Evolutionary conservation across 64 coral and sea anemone genomes (phyloP), one percentile per base, ranked within the genome.

Genomic region (Acropora tenuis): DNA sequence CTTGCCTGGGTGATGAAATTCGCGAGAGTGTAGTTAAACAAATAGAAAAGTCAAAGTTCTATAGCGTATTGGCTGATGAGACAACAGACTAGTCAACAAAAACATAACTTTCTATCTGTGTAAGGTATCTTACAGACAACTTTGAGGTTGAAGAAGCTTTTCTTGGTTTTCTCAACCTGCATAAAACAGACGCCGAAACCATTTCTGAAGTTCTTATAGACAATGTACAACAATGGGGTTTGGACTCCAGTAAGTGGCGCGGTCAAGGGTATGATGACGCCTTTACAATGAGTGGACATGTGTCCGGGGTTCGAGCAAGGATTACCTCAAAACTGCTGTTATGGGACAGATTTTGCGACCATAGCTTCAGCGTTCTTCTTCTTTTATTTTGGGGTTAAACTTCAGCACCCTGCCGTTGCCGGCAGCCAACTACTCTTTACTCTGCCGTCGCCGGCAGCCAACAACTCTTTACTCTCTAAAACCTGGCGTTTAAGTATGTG

Each of bases 21-120:
- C 59, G 90, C 68, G 47, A 92, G 52, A 77, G 75, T 55, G 80
- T 93, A 61, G 41, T 93, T 44, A 48, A 79, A 69, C 87, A 88
- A 69, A 93, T 83, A 46, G 87, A 86, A 82, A 93, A 93, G 46
- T 93, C 92, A 47, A 81, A 63, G 20, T 93, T 80, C 80, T 77
- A 82, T 41, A 93, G 92, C 76, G 82, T 88, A 88, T 89, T 94
- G 87, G 87, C 92, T 20, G 92, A 94, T 46, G 92, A 94, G 82
- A 84, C 78, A 86, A 89, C 92, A 76, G 93, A 94, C 73, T 8
- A 80, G 83, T 83, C 88, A 57, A 79, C 89, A 67, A 94, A 88
- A 88, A 87, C 74, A 78, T 52, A 94, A 79, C 83, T 92, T 84
- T 94, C 86, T 84, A 72, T 94, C 86, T 94, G 92, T 77, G 12